Conservation (phyloP, 1,140 invertebrate species). For the Alviniconcha marisindica region DNA sequence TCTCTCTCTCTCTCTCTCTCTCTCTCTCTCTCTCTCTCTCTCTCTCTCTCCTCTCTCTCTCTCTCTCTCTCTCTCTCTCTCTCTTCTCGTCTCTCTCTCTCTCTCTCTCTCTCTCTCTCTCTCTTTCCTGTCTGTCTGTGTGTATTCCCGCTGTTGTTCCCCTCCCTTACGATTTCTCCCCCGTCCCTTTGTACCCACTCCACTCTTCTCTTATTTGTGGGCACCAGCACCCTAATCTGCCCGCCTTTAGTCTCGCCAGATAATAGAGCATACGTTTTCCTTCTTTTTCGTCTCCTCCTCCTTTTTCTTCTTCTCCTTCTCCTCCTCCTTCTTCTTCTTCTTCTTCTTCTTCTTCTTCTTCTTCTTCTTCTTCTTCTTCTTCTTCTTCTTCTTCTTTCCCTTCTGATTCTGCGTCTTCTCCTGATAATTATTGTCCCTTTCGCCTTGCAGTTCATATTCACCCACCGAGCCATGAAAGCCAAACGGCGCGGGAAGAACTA, state of each 20-base stretch:
- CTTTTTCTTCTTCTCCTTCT: neutral
- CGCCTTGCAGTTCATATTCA: constrained; percentile 39
- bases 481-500: constrained; percentile 45
- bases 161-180: too few species aligned
- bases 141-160: too few species aligned
- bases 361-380: neutral
- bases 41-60: constrained; percentile 14
- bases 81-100: neutral
- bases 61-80: constrained; percentile 17
- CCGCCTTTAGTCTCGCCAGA: too few species aligned
- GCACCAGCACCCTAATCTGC: too few species aligned
- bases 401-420: too few species aligned
- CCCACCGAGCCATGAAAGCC: constrained; percentile 49
- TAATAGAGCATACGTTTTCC: too few species aligned
- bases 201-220: too few species aligned
- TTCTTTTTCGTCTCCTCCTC: too few species aligned
- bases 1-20: neutral
- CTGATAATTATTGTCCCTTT: neutral
- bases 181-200: too few species aligned
- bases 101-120: too few species aligned
- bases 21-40: constrained; percentile 17
- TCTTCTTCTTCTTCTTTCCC: neutral
- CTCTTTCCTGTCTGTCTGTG: too few species aligned
- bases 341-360: neutral
- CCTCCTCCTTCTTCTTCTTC: neutral